These are phyloP conservation scores for Eristalis pertinax DNA, from an alignment of 2,888 invertebrate genomes.

Conservation along the genomic window DNA sequence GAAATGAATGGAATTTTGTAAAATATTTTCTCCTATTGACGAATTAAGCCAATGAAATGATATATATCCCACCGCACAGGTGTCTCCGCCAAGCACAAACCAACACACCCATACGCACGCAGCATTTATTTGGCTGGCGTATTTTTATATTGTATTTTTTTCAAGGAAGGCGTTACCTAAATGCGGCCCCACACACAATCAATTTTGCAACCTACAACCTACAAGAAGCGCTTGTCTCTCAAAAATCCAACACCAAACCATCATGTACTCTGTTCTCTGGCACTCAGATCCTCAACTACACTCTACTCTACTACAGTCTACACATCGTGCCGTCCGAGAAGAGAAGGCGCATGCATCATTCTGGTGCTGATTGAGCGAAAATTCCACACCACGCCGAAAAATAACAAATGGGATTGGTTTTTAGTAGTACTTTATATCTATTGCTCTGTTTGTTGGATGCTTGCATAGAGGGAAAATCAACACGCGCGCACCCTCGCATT, in stretches of 20 bases:
- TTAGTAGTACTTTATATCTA: conserved; percentile 74
- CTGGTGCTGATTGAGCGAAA: conserved; percentile 73
- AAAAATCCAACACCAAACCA: conserved; percentile 65
- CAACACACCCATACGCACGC: conserved; percentile 36
- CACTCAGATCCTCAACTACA: conserved; percentile 34
- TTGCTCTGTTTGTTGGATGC: conserved; percentile 58
- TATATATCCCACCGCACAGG: conserved; percentile 71
- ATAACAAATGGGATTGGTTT: conserved; percentile 82
- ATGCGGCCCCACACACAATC: conserved; percentile 73
- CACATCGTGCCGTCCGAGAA: conserved; percentile 32
- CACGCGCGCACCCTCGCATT: conserved; percentile 72
- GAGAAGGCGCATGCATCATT: conserved; percentile 73
- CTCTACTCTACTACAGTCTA: conserved; percentile 34
- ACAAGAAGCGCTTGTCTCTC: conserved; percentile 72
- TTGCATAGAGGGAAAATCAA: conserved; percentile 66
- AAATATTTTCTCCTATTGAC: conserved; percentile 59
- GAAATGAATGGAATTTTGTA: conserved; percentile 41
- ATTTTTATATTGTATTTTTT: conserved; percentile 58
- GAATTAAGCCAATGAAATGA: conserved; percentile 72
- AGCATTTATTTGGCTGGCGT: conserved; percentile 56
- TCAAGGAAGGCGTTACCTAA: conserved; percentile 74
- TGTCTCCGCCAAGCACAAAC: conserved; percentile 55
- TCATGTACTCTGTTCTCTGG: conserved; percentile 50
- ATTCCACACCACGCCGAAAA: conserved; percentile 75
- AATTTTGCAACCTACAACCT: conserved; percentile 71